Percentiles rank a stretch among this genome's conserved stretches.
phyloP scores from a whole-genome alignment of 2,797 vertebrate genomes.

The Cossypha caffra region DNA sequence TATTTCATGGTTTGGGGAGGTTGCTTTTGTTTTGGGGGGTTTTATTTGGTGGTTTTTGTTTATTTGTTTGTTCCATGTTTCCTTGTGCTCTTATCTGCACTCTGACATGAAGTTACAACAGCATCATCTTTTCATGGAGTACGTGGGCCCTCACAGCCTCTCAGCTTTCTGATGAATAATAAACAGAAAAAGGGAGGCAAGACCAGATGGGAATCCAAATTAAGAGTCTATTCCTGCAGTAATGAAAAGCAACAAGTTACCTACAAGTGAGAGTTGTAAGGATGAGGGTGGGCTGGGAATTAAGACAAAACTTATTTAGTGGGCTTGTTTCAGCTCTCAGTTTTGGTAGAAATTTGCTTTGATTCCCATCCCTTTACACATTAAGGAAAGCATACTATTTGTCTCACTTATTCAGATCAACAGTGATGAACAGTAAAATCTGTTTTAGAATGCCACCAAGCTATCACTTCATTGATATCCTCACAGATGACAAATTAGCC shows the following conservation, averaged over 20 bases:
- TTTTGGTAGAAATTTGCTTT: neutral
- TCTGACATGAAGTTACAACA: neutral
- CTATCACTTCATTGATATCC: neutral
- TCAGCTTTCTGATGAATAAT: neutral
- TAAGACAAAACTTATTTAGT: neutral
- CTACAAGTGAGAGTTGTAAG: neutral
- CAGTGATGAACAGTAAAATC: neutral
- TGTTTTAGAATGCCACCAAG: neutral
- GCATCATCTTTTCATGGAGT: rapidly evolving
- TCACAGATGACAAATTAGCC: neutral
- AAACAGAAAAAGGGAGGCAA: neutral
- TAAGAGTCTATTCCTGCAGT: neutral
- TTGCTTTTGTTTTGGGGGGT: too few species aligned
- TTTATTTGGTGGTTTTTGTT: neutral
- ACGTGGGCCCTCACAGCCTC: neutral
- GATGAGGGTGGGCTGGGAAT: neutral
- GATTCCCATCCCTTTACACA: neutral
- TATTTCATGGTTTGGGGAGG: neutral
- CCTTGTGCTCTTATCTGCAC: neutral
- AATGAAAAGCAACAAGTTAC: neutral
- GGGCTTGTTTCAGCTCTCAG: neutral
- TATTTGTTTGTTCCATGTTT: neutral
- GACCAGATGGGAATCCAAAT: neutral
- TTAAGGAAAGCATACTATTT: neutral
- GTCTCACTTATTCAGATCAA: neutral